These are phyloP conservation scores for Megalops atlanticus DNA, from an alignment of 2,113 vertebrate species.

Conservation along the genomic window DNA sequence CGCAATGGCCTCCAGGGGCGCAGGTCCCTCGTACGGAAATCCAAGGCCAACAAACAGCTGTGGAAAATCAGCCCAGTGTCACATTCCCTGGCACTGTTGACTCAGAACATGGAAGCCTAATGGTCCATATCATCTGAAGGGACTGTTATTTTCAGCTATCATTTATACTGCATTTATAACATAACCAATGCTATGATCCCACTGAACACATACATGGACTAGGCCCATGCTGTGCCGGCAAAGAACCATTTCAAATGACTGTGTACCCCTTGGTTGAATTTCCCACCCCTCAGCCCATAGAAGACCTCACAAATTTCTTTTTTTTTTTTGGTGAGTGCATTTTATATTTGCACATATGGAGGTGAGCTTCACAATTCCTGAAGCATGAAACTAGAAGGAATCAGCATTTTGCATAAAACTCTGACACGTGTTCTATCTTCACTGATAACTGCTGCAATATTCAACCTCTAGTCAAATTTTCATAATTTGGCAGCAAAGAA, in stretches of 20 bases:
- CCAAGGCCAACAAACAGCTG: conserved; percentile 72
- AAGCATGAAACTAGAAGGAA: neutral
- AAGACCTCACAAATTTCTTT: no score
- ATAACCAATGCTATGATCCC: neutral
- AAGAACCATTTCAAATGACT: neutral
- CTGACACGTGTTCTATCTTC: neutral
- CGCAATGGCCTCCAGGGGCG: conserved; percentile 66
- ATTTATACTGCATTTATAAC: neutral
- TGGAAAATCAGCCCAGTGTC: neutral
- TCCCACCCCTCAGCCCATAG: no score
- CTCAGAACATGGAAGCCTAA: neutral
- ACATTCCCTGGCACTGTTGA: conserved; percentile 9
- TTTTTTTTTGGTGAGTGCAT: no score
- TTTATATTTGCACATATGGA: neutral
- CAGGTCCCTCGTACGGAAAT: conserved; percentile 71
- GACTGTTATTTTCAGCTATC: neutral
- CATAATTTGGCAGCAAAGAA: neutral
- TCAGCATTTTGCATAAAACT: neutral
- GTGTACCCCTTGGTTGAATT: neutral
- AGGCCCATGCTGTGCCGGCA: neutral
- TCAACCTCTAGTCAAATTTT: neutral
- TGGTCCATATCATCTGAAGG: neutral
- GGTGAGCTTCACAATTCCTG: neutral
- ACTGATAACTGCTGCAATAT: neutral
- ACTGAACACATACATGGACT: neutral